These are phyloP conservation scores for Operophtera brumata DNA, from an alignment of 2,888 invertebrate genomes.

Conservation along the genomic window DNA sequence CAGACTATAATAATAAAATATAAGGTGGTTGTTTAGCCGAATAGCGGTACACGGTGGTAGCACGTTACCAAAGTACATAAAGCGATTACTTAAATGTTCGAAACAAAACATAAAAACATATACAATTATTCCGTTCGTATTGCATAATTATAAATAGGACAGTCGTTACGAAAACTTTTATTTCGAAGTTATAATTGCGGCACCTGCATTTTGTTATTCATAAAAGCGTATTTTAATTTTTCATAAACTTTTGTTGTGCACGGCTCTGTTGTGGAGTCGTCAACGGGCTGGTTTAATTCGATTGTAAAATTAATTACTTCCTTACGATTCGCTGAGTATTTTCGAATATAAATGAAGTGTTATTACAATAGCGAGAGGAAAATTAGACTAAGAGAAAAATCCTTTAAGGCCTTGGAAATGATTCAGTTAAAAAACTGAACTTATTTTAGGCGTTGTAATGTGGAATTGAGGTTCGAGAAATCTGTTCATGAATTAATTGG, in stretches of 20 bases:
- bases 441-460: too few species aligned
- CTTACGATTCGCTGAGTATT: constrained; percentile 16
- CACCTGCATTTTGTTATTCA: constrained; percentile 7
- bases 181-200: constrained; percentile 19
- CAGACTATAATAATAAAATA: too few species aligned
- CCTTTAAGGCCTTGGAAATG: too few species aligned
- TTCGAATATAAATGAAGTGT: constrained; percentile 18
- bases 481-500: too few species aligned
- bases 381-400: neutral
- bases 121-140: neutral
- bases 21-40: too few species aligned
- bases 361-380: neutral
- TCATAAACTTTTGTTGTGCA: constrained; percentile 11
- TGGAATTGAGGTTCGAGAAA: too few species aligned
- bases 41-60: too few species aligned
- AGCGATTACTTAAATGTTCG: too few species aligned
- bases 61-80: too few species aligned
- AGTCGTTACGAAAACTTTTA: constrained; percentile 2
- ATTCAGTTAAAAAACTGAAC: too few species aligned
- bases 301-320: constrained; percentile 32
- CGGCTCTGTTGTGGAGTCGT: constrained; percentile 1
- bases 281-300: constrained; percentile 27
- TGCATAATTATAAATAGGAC: constrained; percentile 11
- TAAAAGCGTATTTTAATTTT: constrained; percentile 11
- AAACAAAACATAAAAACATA: neutral